Base-by-base conservation (phyloP, 2,888 invertebrate species). In the Hedychridium roseum region DNA sequence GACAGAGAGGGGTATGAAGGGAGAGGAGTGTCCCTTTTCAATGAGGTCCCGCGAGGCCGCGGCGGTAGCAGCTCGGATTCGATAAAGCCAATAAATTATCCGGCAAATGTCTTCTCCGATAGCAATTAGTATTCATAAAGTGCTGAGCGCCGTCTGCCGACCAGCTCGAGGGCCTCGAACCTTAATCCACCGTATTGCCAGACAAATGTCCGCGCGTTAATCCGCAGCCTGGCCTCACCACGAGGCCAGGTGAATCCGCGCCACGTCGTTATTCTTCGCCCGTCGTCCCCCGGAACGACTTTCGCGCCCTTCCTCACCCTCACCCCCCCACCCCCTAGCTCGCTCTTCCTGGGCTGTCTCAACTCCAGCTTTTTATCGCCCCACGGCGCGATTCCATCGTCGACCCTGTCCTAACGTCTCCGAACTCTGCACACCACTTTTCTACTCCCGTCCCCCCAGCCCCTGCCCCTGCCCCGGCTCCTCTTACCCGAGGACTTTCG, bases 101-200 rank as follows among this genome's bases (percentile, higher is more conserved):
- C 53, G 44, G 44, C 50, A 49, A 57, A 50, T 54, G 54, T 59
- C 52, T 44, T 62, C 42, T 36, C 35, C 30, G 42, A 54, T 62
- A 52, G 46, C 62, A 59, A 62, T 62, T 62, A 62, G 62, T 59
- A 62, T 62, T 62, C 62, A 62, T 59, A 62, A 62, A 57, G 51
- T 50, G 41, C 31, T 20, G 40, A 3, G 2, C 14, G 26, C 42
- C 21, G 37, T 15, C 16, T 31, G 28, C 31, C 7, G 11, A 17
- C 6, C 17, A 16, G 30, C 31, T 23, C 39, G 21, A 39, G 43
- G 39, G 35, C 26, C 44, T 52, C 47, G 35, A 28, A 36, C 53
- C 46, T 47, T 50, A 43, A 54, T 57, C 61, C 43, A 47, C 47
- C 54, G 41, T 54, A 57, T 61, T 54, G 39, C 39, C 48, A 37